phyloP scores from a whole-genome alignment of 2,797 vertebrate genomes.

The Crenuchus spilurus region DNA sequence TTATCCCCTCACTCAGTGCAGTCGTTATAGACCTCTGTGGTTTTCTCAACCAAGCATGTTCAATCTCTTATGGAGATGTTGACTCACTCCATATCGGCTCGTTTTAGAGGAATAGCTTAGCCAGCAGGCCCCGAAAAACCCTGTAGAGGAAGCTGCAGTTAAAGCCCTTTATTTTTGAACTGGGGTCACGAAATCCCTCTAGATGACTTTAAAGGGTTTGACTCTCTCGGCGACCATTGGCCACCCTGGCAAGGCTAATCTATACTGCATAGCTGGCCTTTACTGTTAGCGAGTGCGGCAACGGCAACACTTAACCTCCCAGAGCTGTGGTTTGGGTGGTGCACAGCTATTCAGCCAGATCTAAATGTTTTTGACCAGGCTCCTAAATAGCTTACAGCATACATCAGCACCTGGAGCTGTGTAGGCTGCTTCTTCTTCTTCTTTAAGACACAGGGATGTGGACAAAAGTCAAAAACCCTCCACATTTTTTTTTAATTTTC shows the following conservation, averaged over 20 bases:
- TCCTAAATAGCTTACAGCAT: slow-evolving; percentile 60
- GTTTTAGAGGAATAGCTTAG: slow-evolving; percentile 67
- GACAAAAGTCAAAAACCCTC: slow-evolving; percentile 12
- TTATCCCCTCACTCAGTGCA: slow-evolving; percentile 63
- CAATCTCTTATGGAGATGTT: slow-evolving; percentile 69
- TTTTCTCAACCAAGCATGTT: slow-evolving; percentile 68
- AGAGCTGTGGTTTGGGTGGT: slow-evolving; percentile 67
- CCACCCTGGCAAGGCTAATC: slow-evolving; percentile 69
- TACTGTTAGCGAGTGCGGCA: slow-evolving; percentile 62
- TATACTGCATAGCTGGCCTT: slow-evolving; percentile 65
- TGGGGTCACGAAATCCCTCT: slow-evolving; percentile 68
- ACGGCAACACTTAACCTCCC: slow-evolving; percentile 63
- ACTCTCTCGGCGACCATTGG: slow-evolving; percentile 55
- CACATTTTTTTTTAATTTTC: background rate
- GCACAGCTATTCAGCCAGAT: slow-evolving; percentile 61
- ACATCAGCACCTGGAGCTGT: slow-evolving; percentile 66
- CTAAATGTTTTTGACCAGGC: slow-evolving; percentile 62
- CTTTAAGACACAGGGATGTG: slow-evolving; percentile 37
- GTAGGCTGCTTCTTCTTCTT: slow-evolving; percentile 48
- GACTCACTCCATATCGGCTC: slow-evolving; percentile 72
- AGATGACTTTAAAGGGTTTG: slow-evolving; percentile 58
- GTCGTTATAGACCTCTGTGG: slow-evolving; percentile 67
- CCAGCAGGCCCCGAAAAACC: slow-evolving; percentile 66
- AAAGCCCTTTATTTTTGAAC: slow-evolving; percentile 62
- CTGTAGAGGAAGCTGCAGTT: slow-evolving; percentile 68